A percentile compares a stretch with the other conserved stretches of the same genome.
Conservation (phyloP, 1,140 invertebrate species). For the Drosophila ohnishii region DNA sequence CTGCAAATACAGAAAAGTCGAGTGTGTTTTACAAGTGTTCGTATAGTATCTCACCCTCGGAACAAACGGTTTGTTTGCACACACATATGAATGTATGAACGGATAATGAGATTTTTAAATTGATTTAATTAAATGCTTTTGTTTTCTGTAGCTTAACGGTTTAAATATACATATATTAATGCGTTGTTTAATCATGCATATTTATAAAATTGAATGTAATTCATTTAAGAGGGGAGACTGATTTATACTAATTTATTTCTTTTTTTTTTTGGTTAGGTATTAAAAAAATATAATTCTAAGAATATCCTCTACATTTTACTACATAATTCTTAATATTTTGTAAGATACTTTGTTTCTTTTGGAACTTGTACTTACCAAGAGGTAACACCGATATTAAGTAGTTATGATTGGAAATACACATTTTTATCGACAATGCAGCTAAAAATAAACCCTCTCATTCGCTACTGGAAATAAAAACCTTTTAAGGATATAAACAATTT, state of each 20-base stretch:
- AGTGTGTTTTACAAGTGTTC: conserved; percentile 46
- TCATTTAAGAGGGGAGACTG: too few relatives aligned
- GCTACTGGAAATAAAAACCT: background rate
- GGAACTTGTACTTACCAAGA: too few relatives aligned
- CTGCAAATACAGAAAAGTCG: conserved; percentile 46
- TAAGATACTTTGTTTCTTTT: too few relatives aligned
- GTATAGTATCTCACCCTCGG: background rate
- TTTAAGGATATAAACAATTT: background rate
- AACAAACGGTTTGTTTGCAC: conserved; percentile 27
- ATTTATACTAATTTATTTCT: background rate
- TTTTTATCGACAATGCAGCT: background rate
- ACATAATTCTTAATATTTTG: too few relatives aligned
- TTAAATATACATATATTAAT: conserved; percentile 40
- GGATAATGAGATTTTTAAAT: conserved; percentile 52
- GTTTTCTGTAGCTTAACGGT: conserved; percentile 28
- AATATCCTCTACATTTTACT: too few relatives aligned
- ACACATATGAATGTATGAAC: conserved; percentile 16
- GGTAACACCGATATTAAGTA: too few relatives aligned
- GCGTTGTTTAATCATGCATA: background rate
- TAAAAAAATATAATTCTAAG: too few relatives aligned
- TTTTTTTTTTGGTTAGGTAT: too few relatives aligned
- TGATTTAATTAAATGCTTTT: conserved; percentile 65
- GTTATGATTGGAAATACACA: too few relatives aligned
- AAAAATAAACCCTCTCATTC: background rate
- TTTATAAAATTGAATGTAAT: background rate